Base-by-base conservation (phyloP, 2,888 invertebrate species). In the Zele albiditarsus region DNA sequence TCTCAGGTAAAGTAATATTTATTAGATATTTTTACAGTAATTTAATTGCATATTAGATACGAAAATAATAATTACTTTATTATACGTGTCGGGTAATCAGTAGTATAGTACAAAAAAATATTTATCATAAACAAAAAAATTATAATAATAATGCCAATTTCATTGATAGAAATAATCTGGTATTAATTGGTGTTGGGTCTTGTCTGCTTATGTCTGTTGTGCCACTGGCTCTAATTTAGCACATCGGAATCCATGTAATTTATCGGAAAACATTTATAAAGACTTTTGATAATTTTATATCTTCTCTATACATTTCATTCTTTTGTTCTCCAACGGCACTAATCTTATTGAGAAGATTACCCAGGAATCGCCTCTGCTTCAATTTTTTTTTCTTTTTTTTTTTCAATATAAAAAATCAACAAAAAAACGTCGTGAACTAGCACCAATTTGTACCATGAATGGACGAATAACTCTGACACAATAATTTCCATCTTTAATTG, bases 1-100 rank as follows among this genome's bases (percentile, higher is more conserved):
- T 87, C 91, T 97, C 83, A 96, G 97, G 96, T 96, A 92, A 89
- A 78, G 81, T 76, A 65, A 66, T 62, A 62, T 65, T 62, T 53
- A 70, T 28, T 28, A 16, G 49, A 33, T 72, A 28, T 16, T 28
- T 58, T 5, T 27, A 10, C 3, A 10, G 28, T 60, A 60, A 60
- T 28, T 28, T 20, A 2, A 60, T 70, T 70, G 53, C 10, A 53
- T 63, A n/a, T 75, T 73, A n/a, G 20, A 65, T 16, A 31, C 1
- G 70, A 60, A 20, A 53, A 27, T 62, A n/a, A 12, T 12, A 27
- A 28, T 49, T 25, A 38, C n/a, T 12, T 38, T 67, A 25, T 62
- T 73, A 38, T 58, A 25, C 46, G 42, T 58, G n/a, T 23, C 70
- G 23, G 14, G n/a, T 67, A 71, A 69, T 58, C 63, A 76, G 67